Evolutionary conservation across 1,140 invertebrate species (phyloP).

Genomic region (Zaprionus inermis): DNA sequence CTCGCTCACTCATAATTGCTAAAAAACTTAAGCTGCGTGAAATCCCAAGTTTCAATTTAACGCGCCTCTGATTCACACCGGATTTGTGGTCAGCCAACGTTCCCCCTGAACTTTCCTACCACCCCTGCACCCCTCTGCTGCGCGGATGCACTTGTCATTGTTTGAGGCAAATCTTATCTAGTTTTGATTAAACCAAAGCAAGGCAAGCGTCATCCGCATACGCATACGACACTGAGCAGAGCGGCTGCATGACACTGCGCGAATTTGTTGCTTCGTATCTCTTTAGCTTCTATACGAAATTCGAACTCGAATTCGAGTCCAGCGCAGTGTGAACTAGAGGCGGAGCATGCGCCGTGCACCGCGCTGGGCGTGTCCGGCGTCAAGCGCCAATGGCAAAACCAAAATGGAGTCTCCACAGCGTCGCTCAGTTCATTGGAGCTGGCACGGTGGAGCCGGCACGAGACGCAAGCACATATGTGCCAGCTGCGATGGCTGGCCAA

Average conservation of each 20-base stretch:
- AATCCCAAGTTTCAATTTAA: conserved; percentile 83
- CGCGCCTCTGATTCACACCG: conserved; percentile 63
- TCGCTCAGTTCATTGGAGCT: conserved; percentile 58
- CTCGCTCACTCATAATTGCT: conserved; percentile 63
- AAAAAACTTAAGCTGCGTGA: conserved; percentile 80
- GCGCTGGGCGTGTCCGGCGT: conserved; percentile 46
- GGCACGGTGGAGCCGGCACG: conserved; percentile 50
- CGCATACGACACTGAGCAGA: conserved; percentile 74
- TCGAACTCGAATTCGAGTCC: conserved; percentile 50
- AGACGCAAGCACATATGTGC: conserved; percentile 76
- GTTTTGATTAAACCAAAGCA: conserved; percentile 55
- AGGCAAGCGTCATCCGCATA: conserved; percentile 47
- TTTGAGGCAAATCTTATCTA: conserved; percentile 61
- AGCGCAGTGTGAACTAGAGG: not conserved
- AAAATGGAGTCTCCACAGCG: conserved; percentile 73
- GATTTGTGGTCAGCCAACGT: conserved; percentile 34
- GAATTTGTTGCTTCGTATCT: not conserved
- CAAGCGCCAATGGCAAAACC: conserved; percentile 73
- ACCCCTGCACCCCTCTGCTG: conserved; percentile 1
- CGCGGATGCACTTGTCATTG: conserved; percentile 59
- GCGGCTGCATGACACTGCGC: conserved; percentile 26
- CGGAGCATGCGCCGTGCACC: conserved; percentile 58
- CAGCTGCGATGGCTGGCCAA: conserved; percentile 74
- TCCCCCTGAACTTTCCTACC: not conserved
- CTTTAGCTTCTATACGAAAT: conserved; percentile 19